phyloP scores from a whole-genome alignment of 2,113 vertebrate genomes.

The Pituophis catenifer region DNA sequence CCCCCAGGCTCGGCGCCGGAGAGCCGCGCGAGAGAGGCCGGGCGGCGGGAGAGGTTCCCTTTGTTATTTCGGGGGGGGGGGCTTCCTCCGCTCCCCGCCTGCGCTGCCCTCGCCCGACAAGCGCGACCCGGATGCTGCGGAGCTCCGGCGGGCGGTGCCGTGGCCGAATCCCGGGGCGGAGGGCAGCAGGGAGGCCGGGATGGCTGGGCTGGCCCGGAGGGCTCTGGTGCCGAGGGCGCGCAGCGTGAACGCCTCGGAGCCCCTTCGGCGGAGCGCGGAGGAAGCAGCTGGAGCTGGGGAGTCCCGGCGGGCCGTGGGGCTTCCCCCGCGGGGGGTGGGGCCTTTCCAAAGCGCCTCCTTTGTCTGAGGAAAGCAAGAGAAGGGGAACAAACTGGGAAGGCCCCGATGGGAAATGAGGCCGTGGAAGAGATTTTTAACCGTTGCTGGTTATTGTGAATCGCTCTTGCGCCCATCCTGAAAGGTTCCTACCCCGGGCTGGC shows the following conservation, averaged over 20 bases:
- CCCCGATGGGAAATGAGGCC: not conserved
- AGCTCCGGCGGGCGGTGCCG: not conserved
- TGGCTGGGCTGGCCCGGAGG: not conserved
- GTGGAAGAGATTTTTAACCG: not conserved
- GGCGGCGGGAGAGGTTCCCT: not conserved
- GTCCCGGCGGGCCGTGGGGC: too few species aligned
- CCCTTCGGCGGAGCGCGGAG: not conserved
- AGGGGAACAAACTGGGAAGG: not conserved
- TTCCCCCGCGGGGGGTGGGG: too few species aligned
- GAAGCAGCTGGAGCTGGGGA: too few species aligned
- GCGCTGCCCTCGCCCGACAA: not conserved
- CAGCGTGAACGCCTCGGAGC: not conserved
- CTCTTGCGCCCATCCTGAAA: not conserved
- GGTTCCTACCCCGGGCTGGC: accelerated
- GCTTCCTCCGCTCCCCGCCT: not conserved
- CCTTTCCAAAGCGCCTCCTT: not conserved
- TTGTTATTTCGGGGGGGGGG: not conserved
- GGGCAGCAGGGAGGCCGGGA: not conserved
- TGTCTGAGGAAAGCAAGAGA: not conserved
- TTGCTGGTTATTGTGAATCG: too few species aligned
- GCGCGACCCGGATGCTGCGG: not conserved
- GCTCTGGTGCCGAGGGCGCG: not conserved
- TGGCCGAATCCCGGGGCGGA: not conserved
- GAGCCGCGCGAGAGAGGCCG: not conserved
- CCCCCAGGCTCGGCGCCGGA: not conserved